Conservation (phyloP, 2,113 vertebrate species). For the Indicator indicator region DNA sequence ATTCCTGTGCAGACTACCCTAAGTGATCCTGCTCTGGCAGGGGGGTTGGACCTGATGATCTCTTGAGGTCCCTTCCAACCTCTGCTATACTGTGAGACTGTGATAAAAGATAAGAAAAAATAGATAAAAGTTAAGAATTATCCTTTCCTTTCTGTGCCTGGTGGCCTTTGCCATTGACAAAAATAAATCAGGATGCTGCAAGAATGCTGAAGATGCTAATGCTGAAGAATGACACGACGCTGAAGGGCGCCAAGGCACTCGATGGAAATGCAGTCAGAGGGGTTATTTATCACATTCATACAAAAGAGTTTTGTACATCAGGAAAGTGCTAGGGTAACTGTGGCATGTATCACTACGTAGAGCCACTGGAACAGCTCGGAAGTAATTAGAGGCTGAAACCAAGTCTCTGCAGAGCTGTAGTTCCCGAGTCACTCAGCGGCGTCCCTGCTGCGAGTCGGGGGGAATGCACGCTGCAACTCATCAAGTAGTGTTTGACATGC, state of each 20-base stretch:
- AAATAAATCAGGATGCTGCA: neutral
- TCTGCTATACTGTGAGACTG: too few species aligned
- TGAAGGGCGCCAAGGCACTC: neutral
- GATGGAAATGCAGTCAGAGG: neutral
- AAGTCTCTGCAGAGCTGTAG: neutral
- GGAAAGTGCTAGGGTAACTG: neutral
- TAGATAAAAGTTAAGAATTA: neutral
- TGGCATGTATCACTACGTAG: rapidly evolving
- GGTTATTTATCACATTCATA: rapidly evolving
- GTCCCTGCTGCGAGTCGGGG: neutral
- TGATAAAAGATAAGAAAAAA: neutral
- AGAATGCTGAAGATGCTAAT: neutral
- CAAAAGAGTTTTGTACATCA: neutral
- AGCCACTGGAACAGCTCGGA: neutral
- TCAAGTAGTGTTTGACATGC: constrained; percentile 19
- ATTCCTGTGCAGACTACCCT: too few species aligned
- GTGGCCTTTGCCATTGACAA: neutral
- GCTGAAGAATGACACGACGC: rapidly evolving
- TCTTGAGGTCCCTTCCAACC: too few species aligned
- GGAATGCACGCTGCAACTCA: neutral
- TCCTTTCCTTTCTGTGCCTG: neutral
- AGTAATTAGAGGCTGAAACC: neutral
- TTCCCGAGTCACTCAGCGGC: neutral
- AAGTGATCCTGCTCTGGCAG: too few species aligned
- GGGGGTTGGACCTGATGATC: too few species aligned